These are phyloP conservation scores for Meliscaeva auricollis DNA, from an alignment of 2,888 invertebrate genomes.

Conservation along the genomic window DNA sequence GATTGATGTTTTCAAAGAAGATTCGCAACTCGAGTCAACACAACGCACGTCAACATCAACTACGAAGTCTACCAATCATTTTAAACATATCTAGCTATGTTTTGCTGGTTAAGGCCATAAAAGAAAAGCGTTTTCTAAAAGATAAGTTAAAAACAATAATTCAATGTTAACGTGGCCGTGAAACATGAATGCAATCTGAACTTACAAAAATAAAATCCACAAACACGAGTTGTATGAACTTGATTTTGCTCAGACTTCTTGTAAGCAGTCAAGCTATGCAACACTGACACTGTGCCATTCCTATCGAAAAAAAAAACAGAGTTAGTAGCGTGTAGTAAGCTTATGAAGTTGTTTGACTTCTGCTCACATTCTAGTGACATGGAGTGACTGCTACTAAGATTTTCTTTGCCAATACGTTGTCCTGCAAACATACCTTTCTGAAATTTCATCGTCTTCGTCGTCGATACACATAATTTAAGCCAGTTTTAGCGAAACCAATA, in stretches of 20 bases:
- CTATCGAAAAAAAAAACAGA: no score
- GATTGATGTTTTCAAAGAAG: constrained; percentile 54
- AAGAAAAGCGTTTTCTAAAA: constrained; percentile 54
- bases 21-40: constrained; percentile 28
- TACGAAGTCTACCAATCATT: constrained; percentile 35
- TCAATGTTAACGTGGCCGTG: constrained; percentile 36
- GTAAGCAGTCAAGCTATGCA: background rate
- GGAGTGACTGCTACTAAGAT: no score
- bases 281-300: no score
- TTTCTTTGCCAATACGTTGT: no score
- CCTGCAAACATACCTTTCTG: no score
- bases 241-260: background rate
- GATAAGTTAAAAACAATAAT: constrained; percentile 18
- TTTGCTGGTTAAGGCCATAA: constrained; percentile 33
- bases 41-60: constrained; percentile 9
- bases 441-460: no score
- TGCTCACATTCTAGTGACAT: no score
- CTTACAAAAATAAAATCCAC: background rate
- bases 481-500: background rate
- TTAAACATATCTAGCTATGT: constrained; percentile 8
- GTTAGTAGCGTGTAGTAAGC: no score
- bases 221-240: background rate
- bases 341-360: no score
- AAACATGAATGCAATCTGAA: constrained; percentile 11
- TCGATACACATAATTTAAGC: no score